These are phyloP conservation scores for Heteromyza rotundicornis DNA, from an alignment of 2,888 invertebrate genomes.

Conservation along the genomic window DNA sequence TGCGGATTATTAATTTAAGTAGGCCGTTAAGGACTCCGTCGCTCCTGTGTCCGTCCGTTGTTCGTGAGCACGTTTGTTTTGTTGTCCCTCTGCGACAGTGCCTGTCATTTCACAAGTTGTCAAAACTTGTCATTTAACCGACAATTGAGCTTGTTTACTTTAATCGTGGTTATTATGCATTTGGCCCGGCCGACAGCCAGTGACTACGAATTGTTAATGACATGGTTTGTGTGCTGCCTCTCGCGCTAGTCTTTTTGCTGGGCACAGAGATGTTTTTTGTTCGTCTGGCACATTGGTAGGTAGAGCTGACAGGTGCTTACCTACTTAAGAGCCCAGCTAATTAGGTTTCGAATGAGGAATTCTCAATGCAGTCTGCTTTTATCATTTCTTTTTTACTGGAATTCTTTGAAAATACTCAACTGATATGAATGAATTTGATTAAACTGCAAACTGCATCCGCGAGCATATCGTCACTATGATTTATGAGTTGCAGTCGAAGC, in stretches of 20 bases:
- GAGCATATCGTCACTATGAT: constrained; percentile 39
- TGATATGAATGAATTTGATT: constrained; percentile 29
- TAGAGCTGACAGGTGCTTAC: not conserved
- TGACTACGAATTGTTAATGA: constrained; percentile 46
- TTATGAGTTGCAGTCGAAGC: constrained; percentile 45
- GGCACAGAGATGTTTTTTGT: not conserved
- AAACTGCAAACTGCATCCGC: constrained; percentile 1
- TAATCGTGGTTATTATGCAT: constrained; percentile 58
- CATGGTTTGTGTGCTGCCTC: constrained; percentile 23
- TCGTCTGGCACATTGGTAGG: not conserved
- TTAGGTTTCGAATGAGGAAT: constrained; percentile 11
- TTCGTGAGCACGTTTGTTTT: not conserved
- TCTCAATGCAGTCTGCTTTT: constrained; percentile 8
- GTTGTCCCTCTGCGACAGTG: constrained; percentile 26
- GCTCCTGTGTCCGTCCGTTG: constrained; percentile 7
- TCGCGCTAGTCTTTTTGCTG: not conserved
- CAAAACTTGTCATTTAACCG: constrained; percentile 60
- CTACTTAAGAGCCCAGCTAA: constrained; percentile 15
- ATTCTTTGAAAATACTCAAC: too few species aligned
- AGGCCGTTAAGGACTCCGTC: constrained; percentile 40
- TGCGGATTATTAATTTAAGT: constrained; percentile 63
- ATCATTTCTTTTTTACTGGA: constrained; percentile 22
- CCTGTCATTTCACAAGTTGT: constrained; percentile 55
- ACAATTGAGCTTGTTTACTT: constrained; percentile 60
- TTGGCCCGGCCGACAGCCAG: constrained; percentile 22